These are phyloP conservation scores for Tachyglossus aculeatus DNA, from an alignment of 2,797 vertebrate genomes.

Conservation along the genomic window DNA sequence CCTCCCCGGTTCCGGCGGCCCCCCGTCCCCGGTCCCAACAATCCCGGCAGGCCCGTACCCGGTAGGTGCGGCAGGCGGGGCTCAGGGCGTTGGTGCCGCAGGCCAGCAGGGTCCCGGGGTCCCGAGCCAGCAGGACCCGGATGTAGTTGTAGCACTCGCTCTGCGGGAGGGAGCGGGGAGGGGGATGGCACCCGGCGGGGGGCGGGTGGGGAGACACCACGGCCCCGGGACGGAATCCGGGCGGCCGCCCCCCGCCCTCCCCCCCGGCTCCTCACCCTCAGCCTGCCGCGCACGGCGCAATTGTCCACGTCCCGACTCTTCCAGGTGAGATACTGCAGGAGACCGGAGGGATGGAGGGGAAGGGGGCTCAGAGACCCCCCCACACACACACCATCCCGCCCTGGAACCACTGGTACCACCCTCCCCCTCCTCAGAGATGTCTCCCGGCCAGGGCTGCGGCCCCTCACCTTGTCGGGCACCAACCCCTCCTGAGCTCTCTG, in stretches of 20 bases:
- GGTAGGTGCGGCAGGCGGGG: constrained; percentile 92
- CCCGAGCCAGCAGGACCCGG: constrained; percentile 88
- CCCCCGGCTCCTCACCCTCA: constrained; percentile 58
- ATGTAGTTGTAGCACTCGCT: constrained; percentile 97
- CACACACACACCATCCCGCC: too few relatives aligned
- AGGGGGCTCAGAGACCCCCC: not conserved
- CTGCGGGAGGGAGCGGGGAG: constrained; percentile 64
- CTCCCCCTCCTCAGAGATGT: too few relatives aligned
- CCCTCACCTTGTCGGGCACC: constrained; percentile 84
- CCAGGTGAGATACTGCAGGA: constrained; percentile 72
- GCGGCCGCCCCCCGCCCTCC: not conserved
- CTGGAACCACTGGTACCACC: too few relatives aligned
- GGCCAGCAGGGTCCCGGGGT: constrained; percentile 86
- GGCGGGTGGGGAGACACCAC: not conserved
- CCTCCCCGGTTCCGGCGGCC: not conserved
- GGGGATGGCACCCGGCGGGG: not conserved
- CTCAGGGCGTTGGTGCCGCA: constrained; percentile 96
- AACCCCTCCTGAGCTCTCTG: constrained; percentile 80
- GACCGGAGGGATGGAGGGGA: not conserved
- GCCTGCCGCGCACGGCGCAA: constrained; percentile 73
- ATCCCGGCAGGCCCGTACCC: constrained; percentile 71
- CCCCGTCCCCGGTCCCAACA: not conserved
- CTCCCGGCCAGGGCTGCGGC: not conserved
- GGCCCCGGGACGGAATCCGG: not conserved
- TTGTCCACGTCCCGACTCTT: constrained; percentile 69